These are phyloP conservation scores for Helobdella robusta DNA, from an alignment of 2,888 invertebrate species.

Conservation along the genomic window DNA sequence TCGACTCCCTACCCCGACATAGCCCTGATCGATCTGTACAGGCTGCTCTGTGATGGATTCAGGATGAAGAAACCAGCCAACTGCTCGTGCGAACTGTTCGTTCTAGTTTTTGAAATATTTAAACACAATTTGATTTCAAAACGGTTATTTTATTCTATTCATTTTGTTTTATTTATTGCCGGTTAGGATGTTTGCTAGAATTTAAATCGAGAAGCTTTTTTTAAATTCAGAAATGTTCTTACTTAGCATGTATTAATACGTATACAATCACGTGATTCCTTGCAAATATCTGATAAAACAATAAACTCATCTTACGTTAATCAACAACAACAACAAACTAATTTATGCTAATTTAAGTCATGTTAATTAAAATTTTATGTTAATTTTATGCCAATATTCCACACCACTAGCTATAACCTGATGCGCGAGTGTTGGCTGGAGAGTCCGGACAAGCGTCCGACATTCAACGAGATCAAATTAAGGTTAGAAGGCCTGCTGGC, in stretches of 20 bases:
- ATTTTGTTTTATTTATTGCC: background rate
- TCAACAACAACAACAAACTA: background rate
- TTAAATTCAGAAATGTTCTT: background rate
- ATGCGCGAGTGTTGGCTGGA: slow-evolving; percentile 46
- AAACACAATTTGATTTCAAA: background rate
- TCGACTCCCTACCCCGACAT: slow-evolving; percentile 45
- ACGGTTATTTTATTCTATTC: background rate
- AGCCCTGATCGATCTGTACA: slow-evolving; percentile 44
- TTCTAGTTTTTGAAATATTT: background rate
- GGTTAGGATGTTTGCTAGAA: too few relatives aligned
- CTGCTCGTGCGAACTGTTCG: slow-evolving; percentile 44
- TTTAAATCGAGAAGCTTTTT: too few relatives aligned
- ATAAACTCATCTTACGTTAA: background rate
- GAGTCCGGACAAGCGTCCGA: slow-evolving; percentile 40
- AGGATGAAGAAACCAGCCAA: slow-evolving; percentile 46
- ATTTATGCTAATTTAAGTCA: background rate
- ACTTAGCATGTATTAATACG: background rate
- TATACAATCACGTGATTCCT: background rate
- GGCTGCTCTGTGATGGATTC: slow-evolving; percentile 43
- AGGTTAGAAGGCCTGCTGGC: slow-evolving; percentile 42
- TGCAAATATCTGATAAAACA: background rate
- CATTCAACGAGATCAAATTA: slow-evolving; percentile 41
- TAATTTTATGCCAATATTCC: background rate
- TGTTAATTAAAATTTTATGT: background rate
- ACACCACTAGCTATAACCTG: slow-evolving; percentile 41